A percentile compares a stretch with the other conserved stretches of the same genome.
Conservation (phyloP, 2,888 invertebrate species). For the Cephus pulcher region DNA sequence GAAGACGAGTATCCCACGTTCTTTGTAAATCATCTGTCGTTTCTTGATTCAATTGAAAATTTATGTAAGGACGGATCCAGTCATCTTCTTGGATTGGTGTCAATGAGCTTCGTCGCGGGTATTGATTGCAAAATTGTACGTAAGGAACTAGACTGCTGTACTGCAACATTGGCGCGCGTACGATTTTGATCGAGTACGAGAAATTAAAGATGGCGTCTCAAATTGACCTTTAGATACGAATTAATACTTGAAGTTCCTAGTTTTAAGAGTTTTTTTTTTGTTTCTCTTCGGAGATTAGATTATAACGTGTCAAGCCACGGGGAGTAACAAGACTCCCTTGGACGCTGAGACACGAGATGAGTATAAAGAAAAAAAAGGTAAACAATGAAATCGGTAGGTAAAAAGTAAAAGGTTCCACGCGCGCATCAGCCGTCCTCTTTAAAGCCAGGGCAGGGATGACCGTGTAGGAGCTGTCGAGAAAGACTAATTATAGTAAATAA, state of each 20-base stretch:
- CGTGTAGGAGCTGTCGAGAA: not conserved
- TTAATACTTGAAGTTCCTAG: conserved; percentile 19
- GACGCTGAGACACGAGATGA: not conserved
- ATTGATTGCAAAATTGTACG: not conserved
- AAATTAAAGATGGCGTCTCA: not conserved
- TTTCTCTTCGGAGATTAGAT: not conserved
- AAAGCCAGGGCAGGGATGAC: not conserved
- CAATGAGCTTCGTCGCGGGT: not conserved
- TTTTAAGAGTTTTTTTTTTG: conserved; percentile 6
- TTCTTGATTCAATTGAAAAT: not conserved
- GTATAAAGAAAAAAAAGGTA: not conserved
- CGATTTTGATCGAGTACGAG: not conserved
- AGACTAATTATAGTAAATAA: not conserved
- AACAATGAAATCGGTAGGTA: not conserved
- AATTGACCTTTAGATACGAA: not conserved
- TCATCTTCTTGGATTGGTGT: not conserved
- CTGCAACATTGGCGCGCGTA: not conserved
- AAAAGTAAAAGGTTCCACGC: not conserved
- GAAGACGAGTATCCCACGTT: not conserved
- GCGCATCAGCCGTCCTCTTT: not conserved
- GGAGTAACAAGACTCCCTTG: not conserved
- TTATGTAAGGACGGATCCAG: not conserved
- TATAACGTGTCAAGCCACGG: not conserved
- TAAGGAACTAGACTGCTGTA: not conserved
- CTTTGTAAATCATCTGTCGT: not conserved